Base-by-base conservation (phyloP, 2,888 invertebrate genomes). In the Tenodera sinensis region DNA sequence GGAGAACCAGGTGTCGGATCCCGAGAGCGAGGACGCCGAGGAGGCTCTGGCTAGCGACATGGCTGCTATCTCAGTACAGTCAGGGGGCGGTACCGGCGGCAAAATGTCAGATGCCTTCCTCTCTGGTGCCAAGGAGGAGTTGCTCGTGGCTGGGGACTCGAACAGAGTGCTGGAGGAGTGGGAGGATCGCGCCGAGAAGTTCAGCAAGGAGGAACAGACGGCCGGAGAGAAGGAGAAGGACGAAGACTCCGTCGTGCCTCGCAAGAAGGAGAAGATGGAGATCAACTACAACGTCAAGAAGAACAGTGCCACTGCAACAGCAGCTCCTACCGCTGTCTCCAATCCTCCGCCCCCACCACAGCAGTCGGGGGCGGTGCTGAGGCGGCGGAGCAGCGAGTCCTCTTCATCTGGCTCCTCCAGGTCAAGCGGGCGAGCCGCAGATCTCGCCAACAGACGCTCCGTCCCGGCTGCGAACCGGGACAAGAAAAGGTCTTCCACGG, bases 81-180 rank as follows among this genome's bases (percentile, higher is more conserved):
- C 28, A 2, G 27, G 47, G 34, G 47, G 54, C 85, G 30, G 9
- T 83, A 54, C 81, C 27, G 84, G 30, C 8, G 89, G 92, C 91
- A 95, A 94, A 92, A 94, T 95, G 92, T 93, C 93, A 42, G 95
- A 96, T 91, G 95, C 95, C 1, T 94, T 95, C 91, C 92, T 96
- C 87, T 95, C 95, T 8, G 94, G 94, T 90, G 95, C 94, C 30
- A 94, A 95, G 91, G 95, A 95, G 91, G 94, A 94, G 92, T 94
- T 95, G 83, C 90, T 89, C 47, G 30, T 71, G 71, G 82, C 42
- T 34, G 89, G 28, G 42, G 89, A 88, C 83, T 84, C 88, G 27
- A 88, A 85, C 81, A 81, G 83, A 34, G 88, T 81, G 14, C 28
- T 83, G 7, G 87, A 89, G 42, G 83, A 88, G 15, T 27, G 27